Conservation (phyloP, 2,113 vertebrate genomes). For the Otus sunia region DNA sequence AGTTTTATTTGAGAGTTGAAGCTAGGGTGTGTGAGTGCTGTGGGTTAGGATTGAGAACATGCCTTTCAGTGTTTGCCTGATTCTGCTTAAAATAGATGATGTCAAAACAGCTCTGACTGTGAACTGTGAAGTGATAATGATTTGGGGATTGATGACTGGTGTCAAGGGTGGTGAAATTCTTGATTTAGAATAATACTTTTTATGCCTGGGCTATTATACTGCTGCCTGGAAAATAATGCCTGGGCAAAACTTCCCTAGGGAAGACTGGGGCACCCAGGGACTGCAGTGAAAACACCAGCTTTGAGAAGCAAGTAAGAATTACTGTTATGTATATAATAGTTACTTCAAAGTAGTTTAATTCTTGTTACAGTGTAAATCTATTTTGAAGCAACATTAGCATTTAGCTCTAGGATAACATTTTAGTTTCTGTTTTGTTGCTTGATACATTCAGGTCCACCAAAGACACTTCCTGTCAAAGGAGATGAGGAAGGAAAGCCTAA, state of each 20-base stretch:
- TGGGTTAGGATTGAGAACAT: not conserved
- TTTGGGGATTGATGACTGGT: not conserved
- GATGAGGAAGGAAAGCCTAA: slow-evolving; percentile 52
- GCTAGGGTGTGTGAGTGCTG: not conserved
- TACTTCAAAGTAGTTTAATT: not conserved
- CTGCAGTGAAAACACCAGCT: not conserved
- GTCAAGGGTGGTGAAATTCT: not conserved
- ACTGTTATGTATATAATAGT: not conserved
- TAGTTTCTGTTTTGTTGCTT: not conserved
- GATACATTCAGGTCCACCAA: slow-evolving; percentile 50
- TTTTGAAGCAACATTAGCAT: not conserved
- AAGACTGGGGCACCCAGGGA: not conserved
- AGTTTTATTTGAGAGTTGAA: not conserved
- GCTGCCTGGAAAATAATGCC: not conserved
- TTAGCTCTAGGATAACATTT: not conserved
- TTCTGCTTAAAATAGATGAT: not conserved
- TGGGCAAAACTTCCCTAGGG: not conserved
- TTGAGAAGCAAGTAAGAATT: not conserved
- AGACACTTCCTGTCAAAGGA: slow-evolving; percentile 37
- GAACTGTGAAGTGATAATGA: not conserved
- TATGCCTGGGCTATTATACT: not conserved
- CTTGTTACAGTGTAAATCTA: not conserved
- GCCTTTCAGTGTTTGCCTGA: not conserved
- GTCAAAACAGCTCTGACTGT: not conserved
- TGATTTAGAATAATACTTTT: not conserved